Base-by-base conservation (phyloP, 2,797 vertebrate genomes). In the Petrocephalus sullivani region DNA sequence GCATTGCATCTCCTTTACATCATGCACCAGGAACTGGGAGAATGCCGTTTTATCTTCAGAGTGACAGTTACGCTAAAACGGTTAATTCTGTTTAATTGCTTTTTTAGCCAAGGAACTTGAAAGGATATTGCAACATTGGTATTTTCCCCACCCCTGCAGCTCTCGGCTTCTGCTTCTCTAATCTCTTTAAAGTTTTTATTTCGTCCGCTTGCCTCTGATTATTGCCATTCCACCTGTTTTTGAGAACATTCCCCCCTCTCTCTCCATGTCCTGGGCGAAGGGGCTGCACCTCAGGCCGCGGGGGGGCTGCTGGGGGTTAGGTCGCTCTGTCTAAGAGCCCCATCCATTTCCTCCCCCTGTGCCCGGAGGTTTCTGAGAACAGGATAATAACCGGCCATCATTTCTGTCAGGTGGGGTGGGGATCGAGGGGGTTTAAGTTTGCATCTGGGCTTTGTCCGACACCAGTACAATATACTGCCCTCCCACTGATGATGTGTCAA, bases 21-120 rank as follows among this genome's bases (percentile, higher is more conserved):
- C 53, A 81, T 87, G 71, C 33, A 3, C 28, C 28, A 2, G 10
- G 41, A 21, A 87, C 19, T 8, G 85, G 41, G 46, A 46, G 33
- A 23, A 64, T 87, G 85, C 56, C 84, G 60, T 86, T 86, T 86
- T 86, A 86, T 87, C 85, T 64, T n/a, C 57, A 28, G 28, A 87
- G n/a, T 53, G 61, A 61, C 46, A 75, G 60, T 49, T 53, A 87
- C 46, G 12, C 16, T 53, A 28, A 53, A 71, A 87, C 49, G 46
- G 49, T 87, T 67, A 71, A 71, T 71, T 71, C 60, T 53, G 61
- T 49, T 87, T 87, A 87, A 71, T 87, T 53, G 60, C 60, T 87
- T 87, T 87, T 87, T 61, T 61, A 71, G 58, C 41, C 46, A 37
- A 61, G 37, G 58, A 87, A 87, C 85, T 87, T 75, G 60, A 87